These are phyloP conservation scores for Oriolus oriolus DNA, from an alignment of 2,113 vertebrate species.

Conservation along the genomic window DNA sequence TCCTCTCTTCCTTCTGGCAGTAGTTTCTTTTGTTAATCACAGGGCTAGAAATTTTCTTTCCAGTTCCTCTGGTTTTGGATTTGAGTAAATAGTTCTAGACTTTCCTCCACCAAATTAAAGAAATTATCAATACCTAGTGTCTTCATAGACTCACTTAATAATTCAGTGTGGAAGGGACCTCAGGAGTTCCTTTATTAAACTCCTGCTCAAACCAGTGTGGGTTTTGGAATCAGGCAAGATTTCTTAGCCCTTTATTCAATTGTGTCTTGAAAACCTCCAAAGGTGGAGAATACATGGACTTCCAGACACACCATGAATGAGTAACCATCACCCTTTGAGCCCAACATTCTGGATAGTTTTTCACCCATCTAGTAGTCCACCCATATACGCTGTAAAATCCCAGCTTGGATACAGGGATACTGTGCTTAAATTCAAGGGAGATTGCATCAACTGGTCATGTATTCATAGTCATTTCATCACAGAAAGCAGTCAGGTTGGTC, in stretches of 20 bases:
- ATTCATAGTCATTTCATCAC: background rate
- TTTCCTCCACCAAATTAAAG: background rate
- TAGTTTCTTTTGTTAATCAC: background rate
- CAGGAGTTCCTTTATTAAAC: background rate
- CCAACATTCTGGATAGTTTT: background rate
- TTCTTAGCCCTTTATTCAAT: background rate
- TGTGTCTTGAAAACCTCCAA: background rate
- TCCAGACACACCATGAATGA: background rate
- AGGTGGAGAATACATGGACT: background rate
- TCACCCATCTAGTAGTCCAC: background rate
- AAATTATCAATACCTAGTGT: background rate
- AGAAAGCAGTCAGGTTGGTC: background rate
- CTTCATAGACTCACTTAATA: background rate
- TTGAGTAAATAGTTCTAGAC: background rate
- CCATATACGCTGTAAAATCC: background rate
- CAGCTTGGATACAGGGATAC: background rate
- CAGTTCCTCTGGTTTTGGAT: background rate
- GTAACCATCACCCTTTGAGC: background rate
- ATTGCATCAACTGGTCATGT: background rate
- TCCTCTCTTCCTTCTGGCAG: background rate
- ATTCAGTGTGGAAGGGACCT: background rate
- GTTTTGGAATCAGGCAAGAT: background rate
- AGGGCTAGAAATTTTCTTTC: background rate
- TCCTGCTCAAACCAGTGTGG: background rate
- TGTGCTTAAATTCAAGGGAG: background rate